Evolutionary conservation across 1,140 invertebrate genomes (phyloP).

Genomic region (Hermatobates lingyangjiaoensis): DNA sequence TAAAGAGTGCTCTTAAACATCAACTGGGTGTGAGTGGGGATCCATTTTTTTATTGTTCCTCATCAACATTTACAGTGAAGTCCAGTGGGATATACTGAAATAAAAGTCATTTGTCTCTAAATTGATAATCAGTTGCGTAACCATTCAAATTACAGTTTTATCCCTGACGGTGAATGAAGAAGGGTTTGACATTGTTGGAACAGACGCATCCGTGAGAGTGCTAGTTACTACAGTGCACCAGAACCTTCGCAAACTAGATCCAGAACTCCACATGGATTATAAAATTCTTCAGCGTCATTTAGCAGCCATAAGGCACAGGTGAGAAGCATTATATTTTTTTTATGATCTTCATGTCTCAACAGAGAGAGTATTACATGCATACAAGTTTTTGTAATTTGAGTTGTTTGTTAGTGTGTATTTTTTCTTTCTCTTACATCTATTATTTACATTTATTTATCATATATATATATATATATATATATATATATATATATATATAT

Average conservation of each 20-base stretch:
- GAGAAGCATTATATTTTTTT: no score
- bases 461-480: no score
- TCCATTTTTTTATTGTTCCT: not conserved
- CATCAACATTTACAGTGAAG: not conserved
- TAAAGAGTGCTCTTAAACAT: not conserved
- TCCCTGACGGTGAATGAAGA: constrained; percentile 45
- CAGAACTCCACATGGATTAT: constrained; percentile 73
- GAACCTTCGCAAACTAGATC: constrained; percentile 80
- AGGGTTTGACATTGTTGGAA: constrained; percentile 63
- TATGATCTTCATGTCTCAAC: no score
- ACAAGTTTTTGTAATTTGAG: no score
- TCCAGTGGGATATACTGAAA: not conserved
- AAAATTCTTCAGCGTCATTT: constrained; percentile 75
- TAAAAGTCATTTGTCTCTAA: not conserved
- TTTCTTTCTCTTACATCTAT: no score
- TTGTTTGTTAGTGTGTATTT: no score
- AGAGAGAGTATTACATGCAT: no score
- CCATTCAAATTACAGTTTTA: constrained; percentile 18
- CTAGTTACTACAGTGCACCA: constrained; percentile 84
- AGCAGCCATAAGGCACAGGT: constrained; percentile 76
- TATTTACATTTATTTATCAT: no score
- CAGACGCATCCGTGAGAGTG: constrained; percentile 68
- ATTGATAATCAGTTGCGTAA: not conserved
- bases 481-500: no score
- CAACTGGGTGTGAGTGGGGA: not conserved